Evolutionary conservation across 2,797 vertebrate genomes (phyloP).

Genomic region (Artibeus lituratus): DNA sequence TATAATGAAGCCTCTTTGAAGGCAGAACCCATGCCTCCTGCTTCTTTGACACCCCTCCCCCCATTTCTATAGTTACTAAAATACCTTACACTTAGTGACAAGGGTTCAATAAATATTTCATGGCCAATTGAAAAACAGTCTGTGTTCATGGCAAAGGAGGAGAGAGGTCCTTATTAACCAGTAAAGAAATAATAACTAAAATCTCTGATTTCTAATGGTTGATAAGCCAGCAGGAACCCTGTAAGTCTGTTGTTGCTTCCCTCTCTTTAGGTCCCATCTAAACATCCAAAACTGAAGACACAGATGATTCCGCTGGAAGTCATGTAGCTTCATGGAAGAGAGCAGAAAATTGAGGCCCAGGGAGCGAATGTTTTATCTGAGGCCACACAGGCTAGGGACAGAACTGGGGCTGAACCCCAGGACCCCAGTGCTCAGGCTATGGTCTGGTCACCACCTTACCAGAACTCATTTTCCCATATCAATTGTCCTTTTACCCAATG

Average conservation of each 20-base stretch:
- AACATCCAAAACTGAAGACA: neutral
- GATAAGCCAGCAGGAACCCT: neutral
- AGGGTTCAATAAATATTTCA: neutral
- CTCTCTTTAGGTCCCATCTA: constrained; percentile 49
- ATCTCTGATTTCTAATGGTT: neutral
- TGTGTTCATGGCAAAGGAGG: neutral
- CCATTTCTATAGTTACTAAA: neutral
- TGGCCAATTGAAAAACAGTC: neutral
- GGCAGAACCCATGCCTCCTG: neutral
- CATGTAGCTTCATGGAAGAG: neutral
- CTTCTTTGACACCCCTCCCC: neutral
- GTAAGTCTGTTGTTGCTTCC: neutral
- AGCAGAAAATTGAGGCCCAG: neutral
- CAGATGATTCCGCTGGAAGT: neutral
- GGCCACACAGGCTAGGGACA: neutral
- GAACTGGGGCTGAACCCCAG: neutral
- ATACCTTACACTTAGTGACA: neutral
- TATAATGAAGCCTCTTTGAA: neutral
- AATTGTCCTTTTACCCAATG: rapidly evolving
- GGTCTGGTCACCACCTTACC: neutral
- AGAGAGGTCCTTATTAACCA: neutral
- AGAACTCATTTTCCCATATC: neutral
- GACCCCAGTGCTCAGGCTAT: neutral
- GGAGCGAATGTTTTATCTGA: neutral
- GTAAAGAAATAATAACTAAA: neutral